These are phyloP conservation scores for Electrona antarctica DNA, from an alignment of 2,113 vertebrate species.

Conservation along the genomic window DNA sequence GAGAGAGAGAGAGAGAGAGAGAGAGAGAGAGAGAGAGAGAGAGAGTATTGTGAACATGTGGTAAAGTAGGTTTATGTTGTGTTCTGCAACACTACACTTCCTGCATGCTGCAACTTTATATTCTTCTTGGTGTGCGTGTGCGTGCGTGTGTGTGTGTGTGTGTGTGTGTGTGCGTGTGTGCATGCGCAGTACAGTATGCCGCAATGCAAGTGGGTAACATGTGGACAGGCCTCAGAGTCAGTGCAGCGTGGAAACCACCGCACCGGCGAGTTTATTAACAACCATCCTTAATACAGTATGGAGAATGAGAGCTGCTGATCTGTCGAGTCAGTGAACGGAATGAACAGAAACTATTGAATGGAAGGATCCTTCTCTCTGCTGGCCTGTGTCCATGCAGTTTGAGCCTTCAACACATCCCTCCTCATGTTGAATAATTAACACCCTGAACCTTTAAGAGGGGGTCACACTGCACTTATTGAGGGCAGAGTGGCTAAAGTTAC, in stretches of 20 bases:
- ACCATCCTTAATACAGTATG: not conserved
- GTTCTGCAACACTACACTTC: no score
- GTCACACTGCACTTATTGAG: conserved; percentile 50
- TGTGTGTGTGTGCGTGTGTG: not conserved
- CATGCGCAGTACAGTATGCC: not conserved
- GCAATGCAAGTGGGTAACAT: no score
- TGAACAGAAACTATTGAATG: conserved; percentile 35
- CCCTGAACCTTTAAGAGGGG: conserved; percentile 57
- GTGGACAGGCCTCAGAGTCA: no score
- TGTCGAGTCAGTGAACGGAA: conserved; percentile 17
- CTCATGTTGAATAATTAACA: conserved; percentile 74
- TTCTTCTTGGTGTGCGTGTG: not conserved
- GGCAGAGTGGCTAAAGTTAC: conserved; percentile 66
- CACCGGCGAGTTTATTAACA: conserved; percentile 17
- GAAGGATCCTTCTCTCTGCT: conserved; percentile 27
- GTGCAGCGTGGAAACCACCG: not conserved
- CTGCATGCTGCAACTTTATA: conserved; percentile 10
- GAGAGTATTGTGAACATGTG: not conserved
- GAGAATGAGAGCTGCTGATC: conserved; percentile 14
- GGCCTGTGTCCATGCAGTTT: conserved; percentile 48
- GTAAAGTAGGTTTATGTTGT: no score
- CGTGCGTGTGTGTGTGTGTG: not conserved
- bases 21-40: not conserved
- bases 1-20: conserved; percentile 36
- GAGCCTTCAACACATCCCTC: conserved; percentile 43